Conservation (phyloP, 1,140 invertebrate species). For the Drosophila ironensis region DNA sequence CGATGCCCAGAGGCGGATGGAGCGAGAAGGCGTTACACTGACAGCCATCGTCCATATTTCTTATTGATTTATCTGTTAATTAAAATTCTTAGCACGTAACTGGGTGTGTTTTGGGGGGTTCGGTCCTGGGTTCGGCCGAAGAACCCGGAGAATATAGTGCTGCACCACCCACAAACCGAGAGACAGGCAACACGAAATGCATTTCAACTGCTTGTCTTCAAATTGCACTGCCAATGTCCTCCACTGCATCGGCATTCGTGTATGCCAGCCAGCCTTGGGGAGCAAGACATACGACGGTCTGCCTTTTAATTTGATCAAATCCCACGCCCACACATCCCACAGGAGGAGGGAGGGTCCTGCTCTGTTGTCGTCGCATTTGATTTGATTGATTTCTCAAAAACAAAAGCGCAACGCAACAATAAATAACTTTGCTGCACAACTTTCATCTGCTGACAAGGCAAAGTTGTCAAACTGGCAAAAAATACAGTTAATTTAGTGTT, state of each 20-base stretch:
- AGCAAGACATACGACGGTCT: constrained; percentile 54
- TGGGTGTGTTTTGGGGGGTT: constrained; percentile 53
- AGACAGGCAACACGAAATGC: constrained; percentile 71
- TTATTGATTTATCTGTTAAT: constrained; percentile 81
- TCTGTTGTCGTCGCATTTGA: constrained; percentile 42
- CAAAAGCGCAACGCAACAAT: constrained; percentile 60
- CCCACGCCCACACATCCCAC: not conserved
- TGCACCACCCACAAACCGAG: constrained; percentile 9
- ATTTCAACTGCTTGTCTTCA: constrained; percentile 75
- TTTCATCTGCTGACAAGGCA: constrained; percentile 47
- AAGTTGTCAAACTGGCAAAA: constrained; percentile 8
- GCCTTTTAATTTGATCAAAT: constrained; percentile 76
- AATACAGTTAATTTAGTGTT: not conserved
- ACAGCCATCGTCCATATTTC: constrained; percentile 79
- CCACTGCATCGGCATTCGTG: constrained; percentile 28
- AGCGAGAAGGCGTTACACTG: constrained; percentile 49
- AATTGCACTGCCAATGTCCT: constrained; percentile 69
- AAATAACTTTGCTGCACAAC: constrained; percentile 64
- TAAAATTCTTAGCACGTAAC: constrained; percentile 80
- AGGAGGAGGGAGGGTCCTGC: not conserved
- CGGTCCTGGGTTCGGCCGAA: constrained; percentile 23
- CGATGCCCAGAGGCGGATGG: constrained; percentile 1
- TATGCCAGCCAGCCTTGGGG: not conserved
- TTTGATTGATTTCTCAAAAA: constrained; percentile 72
- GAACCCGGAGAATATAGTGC: constrained; percentile 33